Evolutionary conservation across 2,113 vertebrate genomes (phyloP), one percentile per base, ranked within the genome.

Genomic region (Girardinichthys multiradiatus): DNA sequence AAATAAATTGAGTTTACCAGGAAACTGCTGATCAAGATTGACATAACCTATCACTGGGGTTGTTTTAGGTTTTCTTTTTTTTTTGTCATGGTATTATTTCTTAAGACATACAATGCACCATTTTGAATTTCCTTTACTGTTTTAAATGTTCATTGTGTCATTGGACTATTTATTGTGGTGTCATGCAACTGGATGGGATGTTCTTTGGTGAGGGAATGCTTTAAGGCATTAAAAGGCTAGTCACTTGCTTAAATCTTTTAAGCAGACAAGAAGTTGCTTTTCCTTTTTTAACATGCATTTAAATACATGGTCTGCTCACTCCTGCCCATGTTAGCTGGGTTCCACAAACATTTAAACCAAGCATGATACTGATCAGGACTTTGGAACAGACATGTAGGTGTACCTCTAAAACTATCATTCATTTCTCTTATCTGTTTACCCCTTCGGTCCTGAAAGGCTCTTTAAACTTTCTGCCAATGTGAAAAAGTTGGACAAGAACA

Each of bases 91-190:
- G 68, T 85, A 42, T 31, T 81, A 86, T 75, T 83, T 81, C 76
- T 83, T 77, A 61, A 89, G 76, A 79, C 78, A 81, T 73, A 70
- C 57, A 80, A 61, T 82, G 69, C 82, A 78, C 79, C 71, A 74
- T 80, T 87, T 68, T 80, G 57, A 88, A 75, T 84, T 87, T 37
- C 12, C 62, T 87, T 85, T 68, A 31, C 42, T 72, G 82, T 87
- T 87, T 85, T 76, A 68, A 82, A 87, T 91, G 85, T 88, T 91
- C 75, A 76, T 72, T 80, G 59, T 87, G 83, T 83, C 85, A 89
- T 88, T 88, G 77, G 84, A 86, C 80, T 91, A 92, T 89, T 88
- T 90, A 86, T 92, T 91, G 72, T 89, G 76, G 82, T 90, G 76
- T 90, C 77, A 90, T 85, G 83, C 84, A 89, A 83, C 87, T 79